Evolutionary conservation across 2,113 vertebrate genomes (phyloP).

Genomic region (Myodes glareolus): DNA sequence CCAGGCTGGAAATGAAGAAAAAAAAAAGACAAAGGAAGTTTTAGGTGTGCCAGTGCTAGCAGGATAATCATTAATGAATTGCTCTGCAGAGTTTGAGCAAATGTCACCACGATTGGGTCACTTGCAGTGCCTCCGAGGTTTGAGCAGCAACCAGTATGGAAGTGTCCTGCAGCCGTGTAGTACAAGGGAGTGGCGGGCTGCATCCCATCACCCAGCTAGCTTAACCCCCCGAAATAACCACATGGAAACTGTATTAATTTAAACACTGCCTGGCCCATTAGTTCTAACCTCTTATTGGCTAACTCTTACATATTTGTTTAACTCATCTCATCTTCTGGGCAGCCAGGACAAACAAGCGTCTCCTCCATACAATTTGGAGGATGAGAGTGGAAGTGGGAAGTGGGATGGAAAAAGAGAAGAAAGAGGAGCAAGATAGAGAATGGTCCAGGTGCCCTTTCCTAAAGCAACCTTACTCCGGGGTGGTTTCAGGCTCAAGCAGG

Average conservation of each 20-base stretch:
- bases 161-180: fast-evolving
- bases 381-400: not conserved
- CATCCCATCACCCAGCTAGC: too few relatives aligned
- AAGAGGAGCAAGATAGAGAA: not conserved
- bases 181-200: too few relatives aligned
- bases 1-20: slow-evolving; percentile 90
- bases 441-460: not conserved
- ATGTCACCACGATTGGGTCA: too few relatives aligned
- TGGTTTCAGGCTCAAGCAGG: too few relatives aligned
- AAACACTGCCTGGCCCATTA: too few relatives aligned
- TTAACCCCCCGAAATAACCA: too few relatives aligned
- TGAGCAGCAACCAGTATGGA: not conserved
- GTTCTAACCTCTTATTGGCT: too few relatives aligned
- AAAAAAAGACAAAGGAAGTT: slow-evolving; percentile 1
- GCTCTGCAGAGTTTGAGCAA: not conserved
- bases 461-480: not conserved
- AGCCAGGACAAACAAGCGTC: too few relatives aligned
- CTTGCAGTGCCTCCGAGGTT: not conserved
- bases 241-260: too few relatives aligned
- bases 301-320: too few relatives aligned
- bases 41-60: not conserved
- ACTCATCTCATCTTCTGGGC: too few relatives aligned
- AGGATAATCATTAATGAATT: not conserved
- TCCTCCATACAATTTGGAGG: not conserved
- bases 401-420: not conserved